These are phyloP conservation scores for Pelagia noctiluca DNA, from an alignment of 30 jellyfish, hydroid and myxozoan genomes.

Conservation along the genomic window DNA sequence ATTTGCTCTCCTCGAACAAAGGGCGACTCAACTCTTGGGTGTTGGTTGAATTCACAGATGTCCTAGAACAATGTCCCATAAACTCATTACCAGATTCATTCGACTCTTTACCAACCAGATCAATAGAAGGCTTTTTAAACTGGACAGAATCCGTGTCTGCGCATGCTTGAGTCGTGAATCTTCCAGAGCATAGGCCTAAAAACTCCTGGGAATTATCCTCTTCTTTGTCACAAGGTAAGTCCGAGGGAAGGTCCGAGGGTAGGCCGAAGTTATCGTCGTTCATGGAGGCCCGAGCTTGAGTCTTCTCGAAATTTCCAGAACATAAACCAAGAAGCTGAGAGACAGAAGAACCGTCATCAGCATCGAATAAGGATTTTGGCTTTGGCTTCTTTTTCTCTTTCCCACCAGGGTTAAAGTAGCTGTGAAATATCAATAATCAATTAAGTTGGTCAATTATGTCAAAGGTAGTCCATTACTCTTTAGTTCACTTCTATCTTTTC, in stretches of 20 bases:
- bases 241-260: constrained; percentile 45
- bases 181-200: constrained; percentile 60
- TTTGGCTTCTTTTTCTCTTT: constrained; percentile 21
- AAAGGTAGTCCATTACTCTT: too few relatives aligned
- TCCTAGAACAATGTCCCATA: constrained; percentile 71
- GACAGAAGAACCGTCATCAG: constrained; percentile 55
- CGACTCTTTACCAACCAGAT: too few relatives aligned
- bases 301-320: constrained; percentile 58
- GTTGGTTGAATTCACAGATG: constrained; percentile 18
- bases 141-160: too few relatives aligned
- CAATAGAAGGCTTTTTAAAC: too few relatives aligned
- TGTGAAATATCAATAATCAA: too few relatives aligned
- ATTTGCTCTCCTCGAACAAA: constrained; percentile 23
- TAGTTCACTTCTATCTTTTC: too few relatives aligned
- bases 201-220: constrained; percentile 19
- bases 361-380: constrained; percentile 24
- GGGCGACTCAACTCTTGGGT: neutral
- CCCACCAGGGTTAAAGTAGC: constrained; percentile 38
- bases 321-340: constrained; percentile 72
- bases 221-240: constrained; percentile 23
- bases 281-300: neutral
- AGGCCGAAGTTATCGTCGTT: constrained; percentile 27
- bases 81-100: neutral
- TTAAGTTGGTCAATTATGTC: too few relatives aligned
- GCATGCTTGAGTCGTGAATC: constrained; percentile 22